Evolutionary conservation across 2,888 invertebrate genomes (phyloP).

Genomic region (Chrysodeixis includens): DNA sequence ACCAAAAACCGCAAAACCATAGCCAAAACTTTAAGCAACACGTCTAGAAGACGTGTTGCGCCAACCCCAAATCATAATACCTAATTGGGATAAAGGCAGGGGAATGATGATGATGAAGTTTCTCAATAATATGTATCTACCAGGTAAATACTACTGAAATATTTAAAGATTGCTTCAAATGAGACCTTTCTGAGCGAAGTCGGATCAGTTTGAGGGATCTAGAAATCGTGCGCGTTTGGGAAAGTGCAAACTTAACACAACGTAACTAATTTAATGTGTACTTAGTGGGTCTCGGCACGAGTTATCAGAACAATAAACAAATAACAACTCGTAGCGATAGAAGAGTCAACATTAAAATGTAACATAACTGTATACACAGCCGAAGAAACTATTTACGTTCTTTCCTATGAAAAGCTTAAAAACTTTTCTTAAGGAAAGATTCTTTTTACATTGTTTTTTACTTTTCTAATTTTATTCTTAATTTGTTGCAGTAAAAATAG

Average conservation of each 20-base stretch:
- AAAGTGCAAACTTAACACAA: slow-evolving; percentile 49
- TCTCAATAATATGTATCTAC: not conserved
- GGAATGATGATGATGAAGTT: too few species aligned
- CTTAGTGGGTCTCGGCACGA: slow-evolving; percentile 10
- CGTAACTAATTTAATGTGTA: slow-evolving; percentile 37
- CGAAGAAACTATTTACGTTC: not conserved
- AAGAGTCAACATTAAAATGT: not conserved
- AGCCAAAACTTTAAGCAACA: too few species aligned
- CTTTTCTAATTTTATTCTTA: too few species aligned
- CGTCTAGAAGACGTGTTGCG: too few species aligned
- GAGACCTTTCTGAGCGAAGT: slow-evolving; percentile 13
- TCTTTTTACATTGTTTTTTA: too few species aligned
- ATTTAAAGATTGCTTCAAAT: too few species aligned
- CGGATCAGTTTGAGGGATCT: slow-evolving; percentile 30
- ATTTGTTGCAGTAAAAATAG: too few species aligned
- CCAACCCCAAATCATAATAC: too few species aligned
- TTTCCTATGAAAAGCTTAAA: not conserved
- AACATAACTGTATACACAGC: not conserved
- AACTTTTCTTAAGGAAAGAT: too few species aligned
- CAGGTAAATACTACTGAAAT: not conserved
- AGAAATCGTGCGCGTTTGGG: slow-evolving; percentile 27
- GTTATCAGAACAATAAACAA: slow-evolving; percentile 29
- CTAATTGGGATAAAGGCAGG: too few species aligned
- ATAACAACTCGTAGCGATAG: not conserved
- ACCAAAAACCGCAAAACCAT: too few species aligned